A percentile compares a stretch with the other conserved stretches of the same genome.
These are phyloP conservation scores for Ormia ochracea DNA, from an alignment of 2,888 invertebrate genomes.

Conservation along the genomic window DNA sequence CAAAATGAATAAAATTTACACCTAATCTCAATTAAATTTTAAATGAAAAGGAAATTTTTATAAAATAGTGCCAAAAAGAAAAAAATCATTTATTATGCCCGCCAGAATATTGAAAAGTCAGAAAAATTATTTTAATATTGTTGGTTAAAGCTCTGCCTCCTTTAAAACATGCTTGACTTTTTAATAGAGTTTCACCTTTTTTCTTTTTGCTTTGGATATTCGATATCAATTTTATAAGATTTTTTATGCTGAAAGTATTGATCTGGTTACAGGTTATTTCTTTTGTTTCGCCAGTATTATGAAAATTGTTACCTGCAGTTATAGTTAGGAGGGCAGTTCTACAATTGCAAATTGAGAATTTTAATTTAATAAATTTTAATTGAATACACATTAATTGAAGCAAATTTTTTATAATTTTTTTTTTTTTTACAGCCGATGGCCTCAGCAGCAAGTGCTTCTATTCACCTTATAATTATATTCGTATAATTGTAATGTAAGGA, in stretches of 20 bases:
- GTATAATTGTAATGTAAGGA: no score
- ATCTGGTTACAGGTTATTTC: constrained; percentile 29
- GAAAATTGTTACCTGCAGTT: constrained; percentile 4
- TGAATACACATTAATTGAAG: no score
- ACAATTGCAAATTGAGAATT: no score
- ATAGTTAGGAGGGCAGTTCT: not conserved
- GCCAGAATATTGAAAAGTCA: constrained; percentile 50
- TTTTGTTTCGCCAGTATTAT: constrained; percentile 22
- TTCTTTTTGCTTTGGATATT: not conserved
- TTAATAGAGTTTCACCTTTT: constrained; percentile 1
- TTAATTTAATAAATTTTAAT: no score
- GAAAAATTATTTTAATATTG: constrained; percentile 8
- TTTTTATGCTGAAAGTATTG: not conserved
- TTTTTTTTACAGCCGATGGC: no score
- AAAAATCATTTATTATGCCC: constrained; percentile 33
- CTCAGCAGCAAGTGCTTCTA: no score
- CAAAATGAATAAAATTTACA: not conserved
- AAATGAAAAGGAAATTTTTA: not conserved
- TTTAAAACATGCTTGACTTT: not conserved
- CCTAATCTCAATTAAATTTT: not conserved
- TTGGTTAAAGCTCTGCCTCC: not conserved
- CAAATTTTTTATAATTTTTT: no score
- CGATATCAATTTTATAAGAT: not conserved
- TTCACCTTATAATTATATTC: no score
- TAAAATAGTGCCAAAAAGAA: not conserved